A percentile compares a stretch with the other conserved stretches of the same genome.
Evolutionary conservation across 2,797 vertebrate species (phyloP).

Genomic region (Nothura maculosa): DNA sequence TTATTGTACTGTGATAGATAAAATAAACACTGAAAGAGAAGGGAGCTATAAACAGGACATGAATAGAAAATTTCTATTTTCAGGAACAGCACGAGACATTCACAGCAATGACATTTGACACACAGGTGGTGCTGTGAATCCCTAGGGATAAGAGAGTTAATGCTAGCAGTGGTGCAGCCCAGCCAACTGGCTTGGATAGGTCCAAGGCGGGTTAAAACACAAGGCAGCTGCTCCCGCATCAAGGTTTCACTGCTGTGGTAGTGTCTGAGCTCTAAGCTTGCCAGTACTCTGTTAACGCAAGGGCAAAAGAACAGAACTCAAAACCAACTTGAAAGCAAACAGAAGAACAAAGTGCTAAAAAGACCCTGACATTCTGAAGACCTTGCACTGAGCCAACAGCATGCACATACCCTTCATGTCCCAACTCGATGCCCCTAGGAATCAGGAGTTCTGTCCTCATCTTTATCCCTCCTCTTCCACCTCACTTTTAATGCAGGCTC

Average conservation of each 20-base stretch:
- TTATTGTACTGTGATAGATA: background rate
- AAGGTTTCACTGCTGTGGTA: background rate
- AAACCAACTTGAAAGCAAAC: background rate
- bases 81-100: background rate
- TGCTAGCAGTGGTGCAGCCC: fast-evolving
- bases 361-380: background rate
- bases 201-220: background rate
- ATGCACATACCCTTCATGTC: fast-evolving
- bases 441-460: background rate
- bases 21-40: background rate
- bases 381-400: background rate
- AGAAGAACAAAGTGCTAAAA: background rate
- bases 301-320: background rate
- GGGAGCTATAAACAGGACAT: background rate
- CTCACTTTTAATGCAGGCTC: background rate
- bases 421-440: background rate
- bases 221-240: background rate
- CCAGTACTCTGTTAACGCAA: background rate
- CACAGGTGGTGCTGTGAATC: background rate
- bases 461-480: background rate
- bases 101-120: background rate
- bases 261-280: background rate
- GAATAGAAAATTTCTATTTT: background rate
- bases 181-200: fast-evolving
- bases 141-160: background rate